Evolutionary conservation across 1,140 invertebrate species (phyloP), one percentile per base, ranked within the genome.

Genomic region (Drosophila nasuta): DNA sequence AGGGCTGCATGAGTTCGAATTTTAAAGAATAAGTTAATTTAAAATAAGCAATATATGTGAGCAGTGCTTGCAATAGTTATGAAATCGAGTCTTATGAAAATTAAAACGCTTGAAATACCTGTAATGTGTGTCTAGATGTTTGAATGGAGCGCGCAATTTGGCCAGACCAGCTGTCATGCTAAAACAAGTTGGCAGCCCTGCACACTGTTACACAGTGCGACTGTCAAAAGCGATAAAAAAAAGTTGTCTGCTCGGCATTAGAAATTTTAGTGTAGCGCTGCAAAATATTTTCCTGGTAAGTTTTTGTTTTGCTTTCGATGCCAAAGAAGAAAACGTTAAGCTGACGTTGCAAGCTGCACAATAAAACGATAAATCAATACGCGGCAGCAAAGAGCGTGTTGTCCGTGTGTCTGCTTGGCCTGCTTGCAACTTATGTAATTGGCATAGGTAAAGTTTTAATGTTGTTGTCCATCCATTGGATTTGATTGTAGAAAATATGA

Each of bases 401-500:
- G 20, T 25, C 20, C 4, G 41, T 33, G 38, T 33, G 20, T 38
- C 20, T 54, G 60, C 35, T 30, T 33, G 33, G 69, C 30, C 60
- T 60, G 68, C 71, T 62, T 67, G 70, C 64, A 70, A 91, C 88
- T 91, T 91, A 91, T 91, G 88, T 91, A 91, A 91, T 91, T 91
- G 62, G 46, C 70, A 25, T 25, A 65, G 64, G 60, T 56, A 58
- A 56, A 66, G 46, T 62, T 33, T 33, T 54, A 17, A 76, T 73
- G 75, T 73, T 72, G 68, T 72, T 71, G 45, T 5, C 46, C 48
- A 63, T 80, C 56, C 17, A 73, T 77, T 51, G 54, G 25, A 30
- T 70, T 77, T 43, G 35, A 25, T 82, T 89, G 85, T 74, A 91
- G 83, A 79, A 85, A 91, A 91, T 79, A 92, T 92, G 91, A 91